phyloP scores from a whole-genome alignment of 2,888 invertebrate species.

The Caenorhabditis wallacei region DNA sequence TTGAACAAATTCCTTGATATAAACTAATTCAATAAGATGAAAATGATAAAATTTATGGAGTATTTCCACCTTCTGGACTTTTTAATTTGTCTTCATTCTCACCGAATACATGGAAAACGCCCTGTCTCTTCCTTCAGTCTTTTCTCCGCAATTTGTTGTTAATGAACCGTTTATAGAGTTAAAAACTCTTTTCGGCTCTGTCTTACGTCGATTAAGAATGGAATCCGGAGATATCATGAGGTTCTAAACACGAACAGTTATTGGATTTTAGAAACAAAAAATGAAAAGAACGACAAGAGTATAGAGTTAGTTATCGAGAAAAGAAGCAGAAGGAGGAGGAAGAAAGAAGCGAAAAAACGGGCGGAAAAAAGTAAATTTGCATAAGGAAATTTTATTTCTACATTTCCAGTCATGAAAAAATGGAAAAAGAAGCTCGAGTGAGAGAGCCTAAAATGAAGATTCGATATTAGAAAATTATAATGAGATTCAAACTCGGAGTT shows the following conservation, averaged over 20 bases:
- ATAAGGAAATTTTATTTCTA: constrained; percentile 49
- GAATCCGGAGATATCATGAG: constrained; percentile 17
- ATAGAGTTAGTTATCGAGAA: not conserved
- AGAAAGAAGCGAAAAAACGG: not conserved
- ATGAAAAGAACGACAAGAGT: not conserved
- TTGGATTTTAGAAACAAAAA: constrained; percentile 1
- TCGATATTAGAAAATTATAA: too few species aligned
- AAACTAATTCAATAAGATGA: too few species aligned
- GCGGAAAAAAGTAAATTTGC: constrained; percentile 46
- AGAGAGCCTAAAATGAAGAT: too few species aligned
- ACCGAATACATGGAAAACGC: constrained; percentile 72
- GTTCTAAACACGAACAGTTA: constrained; percentile 4
- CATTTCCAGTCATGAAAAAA: not conserved
- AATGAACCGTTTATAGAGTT: constrained; percentile 42
- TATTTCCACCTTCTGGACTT: too few species aligned
- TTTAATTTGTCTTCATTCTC: constrained; percentile 4
- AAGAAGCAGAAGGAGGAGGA: constrained; percentile 1
- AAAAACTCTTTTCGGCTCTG: constrained; percentile 63
- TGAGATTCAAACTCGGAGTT: too few species aligned
- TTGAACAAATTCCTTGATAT: too few species aligned
- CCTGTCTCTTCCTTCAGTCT: constrained; percentile 57
- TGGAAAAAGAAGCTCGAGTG: too few species aligned
- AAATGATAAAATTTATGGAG: too few species aligned
- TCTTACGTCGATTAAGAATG: constrained; percentile 63
- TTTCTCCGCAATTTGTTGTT: constrained; percentile 16